phyloP scores from a whole-genome alignment of 2,797 vertebrate genomes.

The Onychomys arenicola region DNA sequence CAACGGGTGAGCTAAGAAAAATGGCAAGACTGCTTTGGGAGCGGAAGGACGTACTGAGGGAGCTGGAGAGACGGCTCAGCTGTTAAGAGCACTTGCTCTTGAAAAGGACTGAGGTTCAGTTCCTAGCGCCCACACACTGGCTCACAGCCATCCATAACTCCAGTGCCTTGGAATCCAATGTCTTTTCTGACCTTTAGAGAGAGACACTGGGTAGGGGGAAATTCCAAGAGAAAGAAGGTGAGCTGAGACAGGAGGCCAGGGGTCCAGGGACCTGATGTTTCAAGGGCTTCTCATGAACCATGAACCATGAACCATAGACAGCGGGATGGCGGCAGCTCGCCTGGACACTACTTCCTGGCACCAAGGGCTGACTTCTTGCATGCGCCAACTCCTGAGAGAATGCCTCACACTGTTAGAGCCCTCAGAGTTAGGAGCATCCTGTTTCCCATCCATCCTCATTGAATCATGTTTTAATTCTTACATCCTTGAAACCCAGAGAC shows the following conservation, averaged over 20 bases:
- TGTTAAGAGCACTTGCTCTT: not conserved
- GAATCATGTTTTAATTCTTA: conserved; percentile 5
- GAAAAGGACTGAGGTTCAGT: too few species aligned
- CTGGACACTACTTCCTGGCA: not conserved
- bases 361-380: not conserved
- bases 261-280: too few species aligned
- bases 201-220: not conserved
- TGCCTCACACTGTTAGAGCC: conserved; percentile 46
- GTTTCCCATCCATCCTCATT: conserved; percentile 66
- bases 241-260: not conserved
- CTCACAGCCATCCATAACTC: not conserved
- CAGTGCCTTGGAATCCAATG: not conserved
- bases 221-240: not conserved
- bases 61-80: not conserved
- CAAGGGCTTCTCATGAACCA: not conserved
- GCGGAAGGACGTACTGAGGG: not conserved
- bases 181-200: not conserved
- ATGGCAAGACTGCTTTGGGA: not conserved
- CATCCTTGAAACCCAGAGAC: not conserved
- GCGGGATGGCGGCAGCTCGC: not conserved
- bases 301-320: not conserved
- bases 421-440: conserved; percentile 78
- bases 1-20: not conserved
- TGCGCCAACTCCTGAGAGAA: not conserved
- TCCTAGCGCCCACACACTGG: not conserved